A percentile compares a stretch with the other conserved stretches of the same genome.
phyloP scores from a whole-genome alignment of 2,888 invertebrate genomes.

The Acholoe squamosa region DNA sequence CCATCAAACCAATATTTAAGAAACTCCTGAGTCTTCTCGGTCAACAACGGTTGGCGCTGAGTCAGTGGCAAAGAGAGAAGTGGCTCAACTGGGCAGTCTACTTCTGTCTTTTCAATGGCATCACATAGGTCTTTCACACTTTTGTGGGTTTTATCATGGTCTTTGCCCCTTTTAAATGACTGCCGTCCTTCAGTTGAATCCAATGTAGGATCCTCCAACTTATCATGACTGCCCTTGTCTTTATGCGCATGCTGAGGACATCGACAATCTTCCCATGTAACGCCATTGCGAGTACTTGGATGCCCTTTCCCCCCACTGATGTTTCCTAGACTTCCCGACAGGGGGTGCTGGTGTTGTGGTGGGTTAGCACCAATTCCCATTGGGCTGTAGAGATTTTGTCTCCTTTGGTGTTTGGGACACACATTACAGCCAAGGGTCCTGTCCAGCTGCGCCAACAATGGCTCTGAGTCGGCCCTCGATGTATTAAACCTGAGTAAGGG shows the following conservation, averaged over 20 bases:
- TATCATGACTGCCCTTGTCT: too few species aligned
- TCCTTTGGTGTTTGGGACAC: not conserved
- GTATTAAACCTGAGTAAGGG: not conserved
- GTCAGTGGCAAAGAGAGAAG: too few species aligned
- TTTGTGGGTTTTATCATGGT: too few species aligned
- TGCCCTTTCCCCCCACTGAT: not conserved
- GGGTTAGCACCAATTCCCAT: not conserved
- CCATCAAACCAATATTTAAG: too few species aligned
- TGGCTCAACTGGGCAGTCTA: too few species aligned
- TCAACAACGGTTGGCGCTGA: too few species aligned
- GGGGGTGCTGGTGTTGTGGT: not conserved
- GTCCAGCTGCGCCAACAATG: slow-evolving; percentile 3
- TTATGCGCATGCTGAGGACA: not conserved
- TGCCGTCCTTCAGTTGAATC: too few species aligned
- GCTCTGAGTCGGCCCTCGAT: not conserved
- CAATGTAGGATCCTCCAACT: too few species aligned
- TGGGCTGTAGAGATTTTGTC: slow-evolving; percentile 15
- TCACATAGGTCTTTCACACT: too few species aligned
- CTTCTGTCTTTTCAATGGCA: too few species aligned
- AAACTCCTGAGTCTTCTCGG: too few species aligned
- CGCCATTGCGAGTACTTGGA: not conserved
- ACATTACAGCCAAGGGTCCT: not conserved
- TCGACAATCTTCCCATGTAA: not conserved
- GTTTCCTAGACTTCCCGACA: slow-evolving; percentile 12
- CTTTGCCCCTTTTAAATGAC: too few species aligned